Evolutionary conservation across 2,888 invertebrate species (phyloP).

Genomic region (Minunthozetes semirufus): DNA sequence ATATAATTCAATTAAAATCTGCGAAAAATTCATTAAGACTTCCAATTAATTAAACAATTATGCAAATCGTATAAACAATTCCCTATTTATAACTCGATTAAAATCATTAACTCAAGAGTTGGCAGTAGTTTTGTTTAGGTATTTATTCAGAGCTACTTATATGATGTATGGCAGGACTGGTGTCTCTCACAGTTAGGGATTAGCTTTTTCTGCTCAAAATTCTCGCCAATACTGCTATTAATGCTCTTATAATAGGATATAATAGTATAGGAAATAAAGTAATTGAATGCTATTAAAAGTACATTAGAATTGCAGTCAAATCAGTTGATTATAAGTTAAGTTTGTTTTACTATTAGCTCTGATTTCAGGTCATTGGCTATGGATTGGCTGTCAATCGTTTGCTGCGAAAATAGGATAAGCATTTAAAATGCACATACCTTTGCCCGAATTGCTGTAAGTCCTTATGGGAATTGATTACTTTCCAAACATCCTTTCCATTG

Average conservation of each 20-base stretch:
- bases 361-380: not conserved
- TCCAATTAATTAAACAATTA: too few relatives aligned
- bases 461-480: constrained; percentile 43
- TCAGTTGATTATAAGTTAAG: not conserved
- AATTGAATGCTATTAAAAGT: constrained; percentile 19
- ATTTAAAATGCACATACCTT: not conserved
- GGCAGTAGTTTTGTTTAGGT: too few relatives aligned
- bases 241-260: constrained; percentile 12
- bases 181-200: not conserved
- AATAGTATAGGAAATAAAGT: constrained; percentile 13
- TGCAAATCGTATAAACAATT: too few relatives aligned
- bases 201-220: not conserved
- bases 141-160: not conserved
- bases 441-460: too few relatives aligned
- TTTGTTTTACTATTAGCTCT: not conserved
- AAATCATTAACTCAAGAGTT: too few relatives aligned
- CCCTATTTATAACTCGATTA: too few relatives aligned
- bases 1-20: too few relatives aligned
- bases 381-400: not conserved
- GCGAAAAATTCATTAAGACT: too few relatives aligned
- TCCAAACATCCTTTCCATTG: constrained; percentile 46
- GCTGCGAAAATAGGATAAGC: not conserved
- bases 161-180: not conserved
- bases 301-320: not conserved
- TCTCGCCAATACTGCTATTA: not conserved